Base-by-base conservation (phyloP, 2,113 vertebrate species). In the Entelurus aequoreus region DNA sequence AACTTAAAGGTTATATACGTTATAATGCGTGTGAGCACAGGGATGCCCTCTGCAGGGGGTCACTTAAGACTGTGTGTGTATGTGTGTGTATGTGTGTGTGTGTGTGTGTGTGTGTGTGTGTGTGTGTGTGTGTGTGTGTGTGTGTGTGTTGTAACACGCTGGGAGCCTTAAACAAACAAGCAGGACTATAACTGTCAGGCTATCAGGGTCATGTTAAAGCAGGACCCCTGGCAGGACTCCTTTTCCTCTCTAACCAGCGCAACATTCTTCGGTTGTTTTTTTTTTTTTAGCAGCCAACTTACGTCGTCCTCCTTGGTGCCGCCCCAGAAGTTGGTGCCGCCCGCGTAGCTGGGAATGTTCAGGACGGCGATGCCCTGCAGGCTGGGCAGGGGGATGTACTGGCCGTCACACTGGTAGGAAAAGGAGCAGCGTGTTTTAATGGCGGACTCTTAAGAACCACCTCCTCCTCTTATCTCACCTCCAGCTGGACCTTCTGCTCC, bases 301-400 rank as follows among this genome's bases (percentile, higher is more conserved):
- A 98, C 95, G 71, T 99, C 96, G 48, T 99, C 96, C 76, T 99
- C 96, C 83, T 98, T 99, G 69, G 96, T 99, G 83, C 96, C 96
- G 14, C 96, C 96, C 96, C 96, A 99, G 88, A 99, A 99, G 87
- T 99, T 99, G 66, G 95, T 99, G 64, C 96, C 96, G 53, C 96
- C 96, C 1, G 96, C 96, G 10, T 99, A 98, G 82, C 96, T 99
- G 15, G 95, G 95, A 72, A 99, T 99, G 81, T 99, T 99, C 68
- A 99, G 76, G 68, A 99, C 95, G 0, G 96, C 95, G 62, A 98
- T 98, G 11, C 96, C 96, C 82, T 99, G 96, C n/a, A 99, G 92
- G 78, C 96, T 99, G 56, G 96, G 96, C 47, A 99, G 93, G 28
- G 96, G 96, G 69, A 99, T 99, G 80, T 99, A 99, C 83, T 99